Percentiles rank a stretch among this genome's conserved stretches.
Conservation (phyloP, 2,888 invertebrate species). For the Phortica magna region DNA sequence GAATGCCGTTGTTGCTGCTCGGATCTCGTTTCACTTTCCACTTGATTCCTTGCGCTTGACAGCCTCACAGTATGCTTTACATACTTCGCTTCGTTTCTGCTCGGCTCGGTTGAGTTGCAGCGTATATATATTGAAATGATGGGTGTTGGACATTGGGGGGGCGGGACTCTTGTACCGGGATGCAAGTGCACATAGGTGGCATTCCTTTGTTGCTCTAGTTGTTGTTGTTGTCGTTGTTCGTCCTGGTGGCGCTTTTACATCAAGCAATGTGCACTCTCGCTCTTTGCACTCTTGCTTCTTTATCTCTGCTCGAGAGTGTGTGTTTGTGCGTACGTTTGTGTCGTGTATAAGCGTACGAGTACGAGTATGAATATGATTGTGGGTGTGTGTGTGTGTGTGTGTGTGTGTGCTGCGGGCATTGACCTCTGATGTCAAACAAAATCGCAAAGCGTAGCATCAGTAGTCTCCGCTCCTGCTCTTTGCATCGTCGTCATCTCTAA, state of each 20-base stretch:
- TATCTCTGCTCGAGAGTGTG: not conserved
- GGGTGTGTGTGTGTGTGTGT: conserved; percentile 34
- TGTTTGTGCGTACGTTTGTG: not conserved
- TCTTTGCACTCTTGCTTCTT: conserved; percentile 21
- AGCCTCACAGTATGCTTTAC: conserved; percentile 43
- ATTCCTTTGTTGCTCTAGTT: conserved; percentile 51
- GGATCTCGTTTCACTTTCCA: conserved; percentile 68
- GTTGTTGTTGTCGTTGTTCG: conserved; percentile 7
- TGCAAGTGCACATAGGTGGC: conserved; percentile 56
- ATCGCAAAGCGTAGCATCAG: conserved; percentile 45
- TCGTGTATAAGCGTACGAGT: not conserved
- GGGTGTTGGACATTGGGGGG: not conserved
- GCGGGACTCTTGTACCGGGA: conserved; percentile 39
- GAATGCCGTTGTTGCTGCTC: conserved; percentile 30
- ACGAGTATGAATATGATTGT: conserved; percentile 17
- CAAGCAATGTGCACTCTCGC: conserved; percentile 17
- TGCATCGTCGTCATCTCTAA: not conserved
- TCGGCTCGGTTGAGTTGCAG: not conserved
- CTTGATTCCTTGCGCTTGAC: conserved; percentile 71
- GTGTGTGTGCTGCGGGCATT: conserved; percentile 57
- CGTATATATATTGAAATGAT: conserved; percentile 48
- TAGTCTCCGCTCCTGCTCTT: not conserved
- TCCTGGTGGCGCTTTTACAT: conserved; percentile 16
- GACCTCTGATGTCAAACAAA: conserved; percentile 73
- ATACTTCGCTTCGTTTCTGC: not conserved